Conservation (phyloP, 2,797 vertebrate species). For the Monodelphis domestica region DNA sequence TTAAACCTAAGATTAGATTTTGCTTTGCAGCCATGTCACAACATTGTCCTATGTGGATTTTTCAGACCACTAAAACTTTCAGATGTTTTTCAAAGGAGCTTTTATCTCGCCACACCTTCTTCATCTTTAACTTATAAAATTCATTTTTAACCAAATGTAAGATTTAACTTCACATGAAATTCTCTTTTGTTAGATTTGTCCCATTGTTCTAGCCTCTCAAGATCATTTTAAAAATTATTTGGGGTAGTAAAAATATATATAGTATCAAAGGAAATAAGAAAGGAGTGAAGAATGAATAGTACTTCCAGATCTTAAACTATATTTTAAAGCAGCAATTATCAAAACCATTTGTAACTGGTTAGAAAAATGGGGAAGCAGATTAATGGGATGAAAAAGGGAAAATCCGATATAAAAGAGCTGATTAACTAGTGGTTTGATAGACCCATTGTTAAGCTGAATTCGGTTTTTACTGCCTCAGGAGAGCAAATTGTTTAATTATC, state of each 20-base stretch:
- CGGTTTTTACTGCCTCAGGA: neutral
- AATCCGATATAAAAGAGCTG: neutral
- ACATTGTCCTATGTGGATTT: neutral
- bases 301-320: neutral
- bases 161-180: neutral
- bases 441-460: neutral
- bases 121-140: neutral
- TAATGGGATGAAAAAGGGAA: neutral
- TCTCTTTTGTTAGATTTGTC: neutral
- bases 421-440: neutral
- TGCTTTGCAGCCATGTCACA: neutral
- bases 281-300: neutral
- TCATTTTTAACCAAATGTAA: neutral
- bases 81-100: neutral
- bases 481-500: neutral
- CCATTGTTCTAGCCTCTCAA: neutral
- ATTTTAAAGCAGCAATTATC: neutral
- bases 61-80: neutral
- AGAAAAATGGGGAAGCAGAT: neutral
- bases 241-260: neutral
- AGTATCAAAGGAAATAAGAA: neutral
- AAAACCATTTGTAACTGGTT: neutral
- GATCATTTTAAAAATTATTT: neutral
- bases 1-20: neutral
- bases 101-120: neutral